Base-by-base conservation (phyloP, 2,888 invertebrate genomes). In the Rhingia campestris region DNA sequence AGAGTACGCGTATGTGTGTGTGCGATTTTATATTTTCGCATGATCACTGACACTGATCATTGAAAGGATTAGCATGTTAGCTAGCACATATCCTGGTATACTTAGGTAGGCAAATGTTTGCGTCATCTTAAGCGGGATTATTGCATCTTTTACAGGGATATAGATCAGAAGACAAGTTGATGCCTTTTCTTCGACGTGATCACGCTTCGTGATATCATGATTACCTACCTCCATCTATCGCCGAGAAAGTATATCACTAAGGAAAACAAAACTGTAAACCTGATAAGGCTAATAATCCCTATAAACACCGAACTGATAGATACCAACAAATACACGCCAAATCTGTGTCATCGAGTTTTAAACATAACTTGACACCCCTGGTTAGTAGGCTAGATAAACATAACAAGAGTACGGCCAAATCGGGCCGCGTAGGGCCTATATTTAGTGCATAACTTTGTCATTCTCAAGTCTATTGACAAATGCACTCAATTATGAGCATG, bases 401-500 rank as follows among this genome's bases (percentile, higher is more conserved):
- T 22, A 45, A 33, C n/a, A 53, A 30, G 4, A 10, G 12, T 5
- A 64, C 37, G 10, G 30, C 14, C 10, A 5, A 12, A 51, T 51
- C 30, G 22, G 2, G 22, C 1, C 22, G 45, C 47, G 32, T 14
- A 37, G 6, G 30, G 45, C 35, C 37, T 54, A 35, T 35, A 33
- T 41, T 33, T 66, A 41, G 43, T 72, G 72, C 49, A 51, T 59
- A 39, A 70, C 58, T 70, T 37, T 70, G 51, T 35, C 14, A 39
- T 66, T 37, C 35, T 22, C 37, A 37, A 47, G n/a, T 39, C 14
- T 64, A 49, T 49, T 49, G 59, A 63, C 32, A 53, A 32, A 64
- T 32, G 54, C 49, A 56, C 32, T 41, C 32, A 6, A 14, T 12
- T 6, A 6, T 5, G 10, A 14, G 14, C 58, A 32, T 32, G 49